phyloP scores from a whole-genome alignment of 2,113 vertebrate genomes.

The Pomatostomus ruficeps region DNA sequence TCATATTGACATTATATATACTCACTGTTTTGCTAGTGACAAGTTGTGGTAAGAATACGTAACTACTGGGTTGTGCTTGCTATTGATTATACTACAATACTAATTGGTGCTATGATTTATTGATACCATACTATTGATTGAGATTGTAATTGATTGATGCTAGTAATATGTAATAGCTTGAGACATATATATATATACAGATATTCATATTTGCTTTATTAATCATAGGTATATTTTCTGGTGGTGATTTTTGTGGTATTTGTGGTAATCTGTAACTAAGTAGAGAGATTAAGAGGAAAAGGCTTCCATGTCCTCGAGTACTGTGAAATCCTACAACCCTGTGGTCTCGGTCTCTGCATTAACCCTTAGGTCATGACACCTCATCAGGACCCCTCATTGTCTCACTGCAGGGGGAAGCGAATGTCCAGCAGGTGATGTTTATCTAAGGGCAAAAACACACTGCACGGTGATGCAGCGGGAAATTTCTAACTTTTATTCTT shows the following conservation, averaged over 20 bases:
- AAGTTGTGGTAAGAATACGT: background rate
- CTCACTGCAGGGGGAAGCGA: accelerated
- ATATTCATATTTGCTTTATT: background rate
- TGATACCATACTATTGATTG: background rate
- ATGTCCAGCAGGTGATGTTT: background rate
- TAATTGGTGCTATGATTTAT: background rate
- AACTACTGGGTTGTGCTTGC: background rate
- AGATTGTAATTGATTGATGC: background rate
- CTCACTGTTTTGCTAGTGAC: background rate
- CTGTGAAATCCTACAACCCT: background rate
- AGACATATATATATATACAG: background rate
- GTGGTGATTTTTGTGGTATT: background rate
- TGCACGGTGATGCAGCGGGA: background rate
- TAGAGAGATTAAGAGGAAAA: background rate
- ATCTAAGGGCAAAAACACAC: background rate
- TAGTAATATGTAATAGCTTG: background rate
- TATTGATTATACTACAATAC: background rate
- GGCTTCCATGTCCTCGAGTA: accelerated
- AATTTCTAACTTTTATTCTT: background rate
- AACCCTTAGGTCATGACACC: background rate
- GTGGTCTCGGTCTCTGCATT: accelerated
- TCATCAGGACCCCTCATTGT: background rate
- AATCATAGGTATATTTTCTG: background rate
- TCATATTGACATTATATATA: background rate
- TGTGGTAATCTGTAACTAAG: background rate